Conservation (phyloP, 2,797 vertebrate genomes). For the Capromys pilorides region DNA sequence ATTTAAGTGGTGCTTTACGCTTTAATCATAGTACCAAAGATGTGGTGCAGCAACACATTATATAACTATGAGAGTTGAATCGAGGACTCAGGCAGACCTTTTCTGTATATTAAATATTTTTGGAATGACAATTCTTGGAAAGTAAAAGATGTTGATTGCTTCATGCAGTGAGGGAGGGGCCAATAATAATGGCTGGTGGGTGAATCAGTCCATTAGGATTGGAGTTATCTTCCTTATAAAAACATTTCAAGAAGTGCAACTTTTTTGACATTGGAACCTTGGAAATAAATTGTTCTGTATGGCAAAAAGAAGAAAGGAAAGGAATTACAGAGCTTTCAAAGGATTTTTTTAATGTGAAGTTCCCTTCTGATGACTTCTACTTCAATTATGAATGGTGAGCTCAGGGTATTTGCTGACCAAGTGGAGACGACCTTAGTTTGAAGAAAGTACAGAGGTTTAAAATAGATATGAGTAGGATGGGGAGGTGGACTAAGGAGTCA, state of each 20-base stretch:
- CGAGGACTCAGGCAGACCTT: neutral
- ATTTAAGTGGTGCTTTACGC: neutral
- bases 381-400: neutral
- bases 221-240: neutral
- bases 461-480: neutral
- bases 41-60: neutral
- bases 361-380: neutral
- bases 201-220: neutral
- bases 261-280: neutral
- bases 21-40: neutral
- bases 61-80: neutral
- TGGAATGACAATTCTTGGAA: neutral
- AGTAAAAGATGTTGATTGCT: neutral
- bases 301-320: neutral
- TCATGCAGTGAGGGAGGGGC: neutral
- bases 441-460: neutral
- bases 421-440: neutral
- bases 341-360: neutral
- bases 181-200: neutral
- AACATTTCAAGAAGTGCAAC: neutral
- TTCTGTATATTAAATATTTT: neutral
- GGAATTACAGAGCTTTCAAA: neutral
- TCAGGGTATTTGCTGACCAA: neutral
- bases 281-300: neutral
- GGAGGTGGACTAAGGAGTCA: neutral